Conservation (phyloP, 2,113 vertebrate genomes). For the Antechinus flavipes region DNA sequence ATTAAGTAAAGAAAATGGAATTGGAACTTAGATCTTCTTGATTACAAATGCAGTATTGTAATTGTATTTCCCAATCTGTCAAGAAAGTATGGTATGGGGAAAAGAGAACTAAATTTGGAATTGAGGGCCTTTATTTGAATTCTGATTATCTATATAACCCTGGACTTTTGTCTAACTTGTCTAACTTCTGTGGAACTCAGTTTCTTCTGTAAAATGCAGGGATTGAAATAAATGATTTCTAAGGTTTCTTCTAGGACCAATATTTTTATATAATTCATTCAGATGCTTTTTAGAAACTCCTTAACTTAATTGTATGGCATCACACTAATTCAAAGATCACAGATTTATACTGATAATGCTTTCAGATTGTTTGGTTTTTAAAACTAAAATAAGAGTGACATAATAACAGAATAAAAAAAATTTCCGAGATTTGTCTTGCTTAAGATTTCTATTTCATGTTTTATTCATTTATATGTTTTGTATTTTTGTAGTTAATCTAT, state of each 20-base stretch:
- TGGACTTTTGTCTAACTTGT: background rate
- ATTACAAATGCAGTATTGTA: background rate
- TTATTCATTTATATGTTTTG: too few relatives aligned
- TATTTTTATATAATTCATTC: background rate
- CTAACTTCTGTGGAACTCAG: background rate
- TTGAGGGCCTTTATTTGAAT: background rate
- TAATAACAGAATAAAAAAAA: constrained; percentile 4
- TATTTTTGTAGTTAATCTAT: too few relatives aligned
- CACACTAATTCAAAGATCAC: constrained; percentile 53
- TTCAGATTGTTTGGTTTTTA: constrained; percentile 49
- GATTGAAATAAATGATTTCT: background rate
- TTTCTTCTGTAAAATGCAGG: background rate
- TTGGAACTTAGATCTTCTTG: background rate
- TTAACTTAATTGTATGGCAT: constrained; percentile 33
- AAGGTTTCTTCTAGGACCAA: background rate
- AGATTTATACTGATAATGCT: constrained; percentile 58
- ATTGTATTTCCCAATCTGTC: background rate
- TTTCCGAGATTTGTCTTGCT: too few relatives aligned
- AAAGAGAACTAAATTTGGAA: background rate
- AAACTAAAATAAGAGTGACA: constrained; percentile 54
- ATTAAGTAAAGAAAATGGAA: too few relatives aligned
- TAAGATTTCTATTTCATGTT: too few relatives aligned
- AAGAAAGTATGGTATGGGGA: background rate
- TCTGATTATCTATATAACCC: background rate
- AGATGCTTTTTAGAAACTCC: constrained; percentile 46